phyloP scores from a whole-genome alignment of 2,888 invertebrate genomes.

The Ophioninae sp. region DNA sequence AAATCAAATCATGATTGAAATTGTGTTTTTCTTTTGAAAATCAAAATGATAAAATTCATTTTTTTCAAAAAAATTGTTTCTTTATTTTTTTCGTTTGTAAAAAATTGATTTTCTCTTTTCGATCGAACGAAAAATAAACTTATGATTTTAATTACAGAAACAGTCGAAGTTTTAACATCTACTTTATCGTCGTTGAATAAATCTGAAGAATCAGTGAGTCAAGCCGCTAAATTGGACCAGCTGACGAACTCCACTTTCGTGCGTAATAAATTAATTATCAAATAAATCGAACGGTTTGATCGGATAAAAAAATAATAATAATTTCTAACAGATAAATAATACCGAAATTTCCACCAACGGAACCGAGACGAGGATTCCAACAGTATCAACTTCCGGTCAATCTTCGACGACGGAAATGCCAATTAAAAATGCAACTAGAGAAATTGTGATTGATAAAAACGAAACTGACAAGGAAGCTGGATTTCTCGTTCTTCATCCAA shows the following conservation, averaged over 20 bases:
- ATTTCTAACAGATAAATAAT: neutral
- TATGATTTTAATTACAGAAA: constrained; percentile 18
- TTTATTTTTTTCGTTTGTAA: neutral
- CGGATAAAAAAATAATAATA: neutral
- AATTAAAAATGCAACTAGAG: constrained; percentile 47
- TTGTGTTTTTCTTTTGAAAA: no score
- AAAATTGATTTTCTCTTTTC: neutral
- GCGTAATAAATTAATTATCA: neutral
- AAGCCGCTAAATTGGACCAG: constrained; percentile 19
- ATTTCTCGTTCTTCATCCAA: constrained; percentile 68
- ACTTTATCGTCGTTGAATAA: neutral
- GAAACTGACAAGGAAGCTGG: constrained; percentile 68
- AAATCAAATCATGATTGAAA: no score
- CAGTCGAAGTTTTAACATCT: neutral
- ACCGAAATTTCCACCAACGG: neutral
- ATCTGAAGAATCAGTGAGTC: neutral
- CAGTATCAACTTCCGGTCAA: constrained; percentile 11
- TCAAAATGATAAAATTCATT: no score
- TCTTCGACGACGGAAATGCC: constrained; percentile 7
- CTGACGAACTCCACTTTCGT: neutral
- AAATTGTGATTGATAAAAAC: constrained; percentile 67
- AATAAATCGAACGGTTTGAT: neutral
- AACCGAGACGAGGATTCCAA: neutral
- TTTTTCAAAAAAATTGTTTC: no score
- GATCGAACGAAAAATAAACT: constrained; percentile 5